Conservation (phyloP, 2,888 invertebrate species). For the Chymomyza amoena region DNA sequence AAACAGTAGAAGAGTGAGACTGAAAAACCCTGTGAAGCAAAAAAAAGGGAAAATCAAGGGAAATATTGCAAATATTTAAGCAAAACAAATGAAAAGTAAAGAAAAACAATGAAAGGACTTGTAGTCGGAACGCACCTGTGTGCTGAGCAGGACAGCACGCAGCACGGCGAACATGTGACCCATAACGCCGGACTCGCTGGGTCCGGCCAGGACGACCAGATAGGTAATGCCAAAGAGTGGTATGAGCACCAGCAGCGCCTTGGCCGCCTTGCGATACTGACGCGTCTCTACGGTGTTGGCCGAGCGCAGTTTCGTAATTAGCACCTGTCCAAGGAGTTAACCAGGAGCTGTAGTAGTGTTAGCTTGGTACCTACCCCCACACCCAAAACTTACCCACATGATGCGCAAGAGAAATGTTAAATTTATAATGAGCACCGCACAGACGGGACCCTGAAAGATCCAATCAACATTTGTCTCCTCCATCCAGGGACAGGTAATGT, state of each 20-base stretch:
- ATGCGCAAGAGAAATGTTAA: conserved; percentile 89
- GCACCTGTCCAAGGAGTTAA: conserved; percentile 82
- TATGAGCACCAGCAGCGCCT: conserved; percentile 93
- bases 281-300: conserved; percentile 94
- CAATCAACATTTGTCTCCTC: conserved; percentile 89
- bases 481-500: conserved; percentile 89
- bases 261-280: conserved; percentile 93
- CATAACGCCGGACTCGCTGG: conserved; percentile 85
- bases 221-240: conserved; percentile 96
- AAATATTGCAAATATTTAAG: conserved; percentile 28
- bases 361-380: neutral
- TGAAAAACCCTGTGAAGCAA: conserved; percentile 86
- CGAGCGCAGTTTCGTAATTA: conserved; percentile 95
- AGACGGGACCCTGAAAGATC: conserved; percentile 92
- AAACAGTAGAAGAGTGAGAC: conserved; percentile 96
- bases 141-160: conserved; percentile 90
- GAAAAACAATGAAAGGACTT: neutral
- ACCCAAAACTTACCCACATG: conserved; percentile 87
- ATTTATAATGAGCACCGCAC: conserved; percentile 90
- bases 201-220: conserved; percentile 89
- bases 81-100: conserved; percentile 5
- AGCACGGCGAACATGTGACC: conserved; percentile 88
- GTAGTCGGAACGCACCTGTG: conserved; percentile 84
- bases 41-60: neutral
- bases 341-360: neutral